A percentile compares a stretch with the other conserved stretches of the same genome.
Conservation (phyloP, 2,797 vertebrate species). For the Sebastes trivittatus region DNA sequence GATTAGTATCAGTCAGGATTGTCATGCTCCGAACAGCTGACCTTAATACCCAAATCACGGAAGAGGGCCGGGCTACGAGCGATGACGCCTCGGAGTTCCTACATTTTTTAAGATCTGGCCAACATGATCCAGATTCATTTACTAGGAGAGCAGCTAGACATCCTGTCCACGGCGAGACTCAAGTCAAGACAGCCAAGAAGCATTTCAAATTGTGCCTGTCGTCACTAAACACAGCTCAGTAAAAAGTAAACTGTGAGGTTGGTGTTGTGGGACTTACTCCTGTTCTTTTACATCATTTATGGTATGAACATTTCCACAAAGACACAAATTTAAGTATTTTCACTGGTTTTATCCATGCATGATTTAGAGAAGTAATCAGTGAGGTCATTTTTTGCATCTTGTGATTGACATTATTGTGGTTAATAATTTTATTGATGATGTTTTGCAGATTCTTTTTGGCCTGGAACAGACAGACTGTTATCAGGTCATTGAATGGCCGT, state of each 20-base stretch:
- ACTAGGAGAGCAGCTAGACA: background rate
- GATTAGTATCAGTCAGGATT: conserved; percentile 48
- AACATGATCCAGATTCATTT: conserved; percentile 25
- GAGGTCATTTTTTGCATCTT: background rate
- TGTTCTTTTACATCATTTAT: background rate
- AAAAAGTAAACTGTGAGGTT: conserved; percentile 4
- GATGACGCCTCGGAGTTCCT: background rate
- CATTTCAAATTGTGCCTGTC: conserved; percentile 29
- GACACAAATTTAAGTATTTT: background rate
- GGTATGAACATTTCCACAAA: background rate
- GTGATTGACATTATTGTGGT: background rate
- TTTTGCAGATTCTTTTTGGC: too few species aligned
- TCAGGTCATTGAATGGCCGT: too few species aligned
- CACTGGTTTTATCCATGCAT: background rate
- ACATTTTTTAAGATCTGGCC: conserved; percentile 18
- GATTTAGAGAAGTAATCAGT: background rate
- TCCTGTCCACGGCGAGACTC: background rate
- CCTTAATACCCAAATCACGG: conserved; percentile 64
- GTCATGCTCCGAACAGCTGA: conserved; percentile 51
- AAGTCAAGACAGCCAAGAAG: conserved; percentile 6
- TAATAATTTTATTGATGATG: too few species aligned
- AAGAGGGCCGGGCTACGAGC: background rate
- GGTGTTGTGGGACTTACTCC: background rate
- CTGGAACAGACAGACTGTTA: too few species aligned
- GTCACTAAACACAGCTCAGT: conserved; percentile 18